Evolutionary conservation across 2,888 invertebrate genomes (phyloP).

Genomic region (Chloroclysta siterata): DNA sequence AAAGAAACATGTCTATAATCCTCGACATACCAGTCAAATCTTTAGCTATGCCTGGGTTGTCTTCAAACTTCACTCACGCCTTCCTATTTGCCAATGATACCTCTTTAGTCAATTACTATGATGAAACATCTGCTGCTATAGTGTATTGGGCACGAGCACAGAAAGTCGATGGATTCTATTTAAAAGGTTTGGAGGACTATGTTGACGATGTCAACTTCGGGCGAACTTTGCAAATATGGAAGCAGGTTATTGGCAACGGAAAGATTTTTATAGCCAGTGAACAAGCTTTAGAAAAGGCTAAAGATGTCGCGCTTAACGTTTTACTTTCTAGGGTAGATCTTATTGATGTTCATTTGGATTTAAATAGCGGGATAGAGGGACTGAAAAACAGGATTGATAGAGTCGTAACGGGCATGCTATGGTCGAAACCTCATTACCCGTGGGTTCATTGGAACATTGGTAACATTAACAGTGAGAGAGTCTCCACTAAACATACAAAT

Average conservation of each 20-base stretch:
- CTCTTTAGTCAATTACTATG: constrained; percentile 55
- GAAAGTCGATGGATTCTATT: constrained; percentile 95
- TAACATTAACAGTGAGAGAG: constrained; percentile 85
- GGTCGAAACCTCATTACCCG: constrained; percentile 86
- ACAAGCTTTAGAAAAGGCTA: constrained; percentile 77
- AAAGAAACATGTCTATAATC: constrained; percentile 89
- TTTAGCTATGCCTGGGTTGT: constrained; percentile 54
- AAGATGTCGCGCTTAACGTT: constrained; percentile 79
- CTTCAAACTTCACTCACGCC: constrained; percentile 55
- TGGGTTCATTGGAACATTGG: constrained; percentile 94
- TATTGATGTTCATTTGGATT: constrained; percentile 88
- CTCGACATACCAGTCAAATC: constrained; percentile 89
- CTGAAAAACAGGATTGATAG: constrained; percentile 86
- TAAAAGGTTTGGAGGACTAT: constrained; percentile 91
- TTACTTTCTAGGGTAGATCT: constrained; percentile 89
- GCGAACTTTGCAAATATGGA: constrained; percentile 87
- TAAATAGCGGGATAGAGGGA: constrained; percentile 82
- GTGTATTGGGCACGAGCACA: constrained; percentile 80
- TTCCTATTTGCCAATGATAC: constrained; percentile 77
- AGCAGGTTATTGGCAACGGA: constrained; percentile 85
- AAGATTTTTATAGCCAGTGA: constrained; percentile 89
- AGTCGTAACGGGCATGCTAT: constrained; percentile 84
- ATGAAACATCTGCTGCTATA: constrained; percentile 69
- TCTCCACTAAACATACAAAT: constrained; percentile 85
- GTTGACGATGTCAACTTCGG: constrained; percentile 85